Evolutionary conservation across 2,888 invertebrate species (phyloP).

Genomic region (Scelioninae gen. 2): DNA sequence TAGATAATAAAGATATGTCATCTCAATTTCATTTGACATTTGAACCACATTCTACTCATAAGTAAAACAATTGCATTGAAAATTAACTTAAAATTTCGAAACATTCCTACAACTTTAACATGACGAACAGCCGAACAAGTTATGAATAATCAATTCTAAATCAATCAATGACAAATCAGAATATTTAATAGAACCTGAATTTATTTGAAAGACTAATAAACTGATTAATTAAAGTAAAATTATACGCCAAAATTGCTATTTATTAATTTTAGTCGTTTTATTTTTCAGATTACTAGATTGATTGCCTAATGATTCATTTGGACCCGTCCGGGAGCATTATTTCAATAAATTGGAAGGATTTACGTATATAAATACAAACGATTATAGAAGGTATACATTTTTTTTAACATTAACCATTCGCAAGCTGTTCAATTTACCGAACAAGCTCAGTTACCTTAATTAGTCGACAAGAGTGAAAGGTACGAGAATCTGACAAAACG

Average conservation of each 20-base stretch:
- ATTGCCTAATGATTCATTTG: constrained; percentile 52
- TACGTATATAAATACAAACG: constrained; percentile 42
- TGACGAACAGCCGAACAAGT: constrained; percentile 4
- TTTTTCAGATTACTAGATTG: constrained; percentile 54
- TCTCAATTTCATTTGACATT: neutral
- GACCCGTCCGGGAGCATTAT: constrained; percentile 50
- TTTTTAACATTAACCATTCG: constrained; percentile 47
- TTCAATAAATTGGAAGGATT: constrained; percentile 52
- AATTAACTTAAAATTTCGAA: neutral
- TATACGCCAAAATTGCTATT: constrained; percentile 50
- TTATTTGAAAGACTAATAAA: constrained; percentile 13
- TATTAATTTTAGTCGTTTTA: constrained; percentile 48
- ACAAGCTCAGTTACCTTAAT: constrained; percentile 19
- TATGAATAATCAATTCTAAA: constrained; percentile 14
- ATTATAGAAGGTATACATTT: constrained; percentile 47
- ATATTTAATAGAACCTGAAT: constrained; percentile 4
- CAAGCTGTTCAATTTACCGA: constrained; percentile 7
- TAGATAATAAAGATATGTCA: neutral
- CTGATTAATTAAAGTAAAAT: constrained; percentile 42
- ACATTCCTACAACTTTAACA: neutral
- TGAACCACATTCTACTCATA: too few species aligned
- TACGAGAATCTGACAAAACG: too few species aligned
- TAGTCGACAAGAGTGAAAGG: neutral
- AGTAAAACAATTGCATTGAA: too few species aligned
- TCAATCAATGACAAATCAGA: constrained; percentile 11